These are phyloP conservation scores for Rallus limicola DNA, from an alignment of 2,113 vertebrate species.

Conservation along the genomic window DNA sequence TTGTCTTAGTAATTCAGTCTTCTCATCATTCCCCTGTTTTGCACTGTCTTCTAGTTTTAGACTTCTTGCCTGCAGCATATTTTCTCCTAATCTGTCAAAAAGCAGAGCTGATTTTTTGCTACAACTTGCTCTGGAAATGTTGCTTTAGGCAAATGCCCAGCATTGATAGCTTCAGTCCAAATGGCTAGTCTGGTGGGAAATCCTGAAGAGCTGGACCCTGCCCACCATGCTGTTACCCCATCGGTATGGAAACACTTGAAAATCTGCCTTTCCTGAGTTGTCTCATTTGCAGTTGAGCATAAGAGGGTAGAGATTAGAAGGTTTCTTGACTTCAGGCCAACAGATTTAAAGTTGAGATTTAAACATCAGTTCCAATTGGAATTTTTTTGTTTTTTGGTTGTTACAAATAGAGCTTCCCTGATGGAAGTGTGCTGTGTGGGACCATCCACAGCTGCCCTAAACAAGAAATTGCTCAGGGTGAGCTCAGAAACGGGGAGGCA, in stretches of 20 bases:
- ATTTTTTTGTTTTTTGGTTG: background rate
- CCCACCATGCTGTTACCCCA: rapidly evolving
- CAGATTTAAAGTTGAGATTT: too few relatives aligned
- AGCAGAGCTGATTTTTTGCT: background rate
- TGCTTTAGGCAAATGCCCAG: background rate
- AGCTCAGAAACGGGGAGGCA: background rate
- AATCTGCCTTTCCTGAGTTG: background rate
- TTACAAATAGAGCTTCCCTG: background rate
- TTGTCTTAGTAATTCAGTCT: background rate
- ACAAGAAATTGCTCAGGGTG: background rate
- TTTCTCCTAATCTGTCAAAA: background rate
- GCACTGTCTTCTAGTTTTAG: background rate
- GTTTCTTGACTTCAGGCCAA: too few relatives aligned
- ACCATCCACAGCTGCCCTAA: background rate
- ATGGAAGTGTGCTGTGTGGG: background rate
- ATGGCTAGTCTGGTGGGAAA: background rate
- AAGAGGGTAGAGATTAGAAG: background rate
- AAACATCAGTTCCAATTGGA: background rate
- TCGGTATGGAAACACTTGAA: background rate
- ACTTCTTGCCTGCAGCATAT: background rate
- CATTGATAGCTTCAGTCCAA: background rate
- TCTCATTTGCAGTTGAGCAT: background rate
- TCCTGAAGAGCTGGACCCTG: background rate
- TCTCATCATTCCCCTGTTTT: background rate
- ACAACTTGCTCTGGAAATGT: background rate